phyloP scores from a whole-genome alignment of 2,797 vertebrate species.

The Enteromius trimaculatus region DNA sequence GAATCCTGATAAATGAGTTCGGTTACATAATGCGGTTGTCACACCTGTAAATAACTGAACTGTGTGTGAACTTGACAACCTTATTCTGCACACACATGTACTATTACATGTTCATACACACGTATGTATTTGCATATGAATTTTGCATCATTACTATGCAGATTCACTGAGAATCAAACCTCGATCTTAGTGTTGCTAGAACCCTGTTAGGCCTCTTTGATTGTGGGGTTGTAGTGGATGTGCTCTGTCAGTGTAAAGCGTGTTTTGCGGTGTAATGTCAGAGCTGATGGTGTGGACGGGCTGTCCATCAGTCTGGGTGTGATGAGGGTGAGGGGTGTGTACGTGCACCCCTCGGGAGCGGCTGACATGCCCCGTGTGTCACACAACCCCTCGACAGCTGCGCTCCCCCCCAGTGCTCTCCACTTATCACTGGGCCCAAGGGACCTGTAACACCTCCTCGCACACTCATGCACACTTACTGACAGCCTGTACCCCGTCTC shows the following conservation, averaged over 20 bases:
- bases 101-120: too few relatives aligned
- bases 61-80: too few relatives aligned
- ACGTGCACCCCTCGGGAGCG: constrained; percentile 61
- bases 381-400: constrained; percentile 72
- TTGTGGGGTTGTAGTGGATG: neutral
- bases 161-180: neutral
- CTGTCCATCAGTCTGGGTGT: constrained; percentile 33
- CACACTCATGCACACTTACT: constrained; percentile 43
- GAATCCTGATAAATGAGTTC: too few relatives aligned
- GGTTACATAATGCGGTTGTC: too few relatives aligned
- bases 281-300: constrained; percentile 4
- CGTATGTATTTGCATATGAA: neutral
- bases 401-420: constrained; percentile 67
- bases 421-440: constrained; percentile 78
- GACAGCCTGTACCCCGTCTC: constrained; percentile 47
- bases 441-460: constrained; percentile 70
- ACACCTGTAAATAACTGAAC: too few relatives aligned
- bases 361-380: constrained; percentile 72
- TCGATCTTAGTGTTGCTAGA: neutral
- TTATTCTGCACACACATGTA: too few relatives aligned
- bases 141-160: neutral
- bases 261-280: constrained; percentile 44
- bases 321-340: constrained; percentile 41
- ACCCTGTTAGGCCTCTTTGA: constrained; percentile 17
- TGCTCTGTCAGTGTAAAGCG: constrained; percentile 20